Evolutionary conservation across 1,140 invertebrate genomes (phyloP), one percentile per base, ranked within the genome.

Genomic region (Platorchestia sp.): DNA sequence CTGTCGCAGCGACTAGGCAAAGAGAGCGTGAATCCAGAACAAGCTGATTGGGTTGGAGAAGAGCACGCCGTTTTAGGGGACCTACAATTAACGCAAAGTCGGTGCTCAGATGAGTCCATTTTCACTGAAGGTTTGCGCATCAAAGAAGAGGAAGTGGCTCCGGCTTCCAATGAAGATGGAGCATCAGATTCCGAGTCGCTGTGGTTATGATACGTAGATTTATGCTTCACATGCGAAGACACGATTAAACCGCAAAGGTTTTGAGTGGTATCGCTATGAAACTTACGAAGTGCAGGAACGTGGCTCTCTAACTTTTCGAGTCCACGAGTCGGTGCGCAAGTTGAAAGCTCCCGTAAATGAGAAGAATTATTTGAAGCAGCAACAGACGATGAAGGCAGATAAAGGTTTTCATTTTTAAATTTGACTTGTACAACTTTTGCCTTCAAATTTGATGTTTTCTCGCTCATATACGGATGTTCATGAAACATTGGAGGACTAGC

Each of bases 1-100:
- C 91, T 93, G 47, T 93, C 91, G 45, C 45, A 93, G 40, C 91
- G 91, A 45, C 91, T 47, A 27, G 91, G 43, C 91, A 93, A 93
- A 10, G 91, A 93, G 44, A 93, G 41, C 0, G 43, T 93, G 14
- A 93, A 45, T 40, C 44, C 91, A 45, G 91, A 93, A 47, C 41
- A 45, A 47, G 91, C 41, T 44, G 89, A 93, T 7, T 93, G 43
- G 10, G 91, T 93, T 22, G 91, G 91, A 40, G 91, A 93, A 6
- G 43, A 45, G 47, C 91, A 93, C 41, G 91, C 5, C 3, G 40
- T 47, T 93, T 93, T 93, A 44, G 27, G 41, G 0, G 44, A 43
- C 41, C 87, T 90, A 27, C 87, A 42, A 89, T 36, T 5, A 42
- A 42, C 10, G 87, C n/a, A 89, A 44, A 22, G 10, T 42, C 43